Evolutionary conservation across 2,113 vertebrate species (phyloP), one percentile per base, ranked within the genome.

Genomic region (Anas platyrhynchos): DNA sequence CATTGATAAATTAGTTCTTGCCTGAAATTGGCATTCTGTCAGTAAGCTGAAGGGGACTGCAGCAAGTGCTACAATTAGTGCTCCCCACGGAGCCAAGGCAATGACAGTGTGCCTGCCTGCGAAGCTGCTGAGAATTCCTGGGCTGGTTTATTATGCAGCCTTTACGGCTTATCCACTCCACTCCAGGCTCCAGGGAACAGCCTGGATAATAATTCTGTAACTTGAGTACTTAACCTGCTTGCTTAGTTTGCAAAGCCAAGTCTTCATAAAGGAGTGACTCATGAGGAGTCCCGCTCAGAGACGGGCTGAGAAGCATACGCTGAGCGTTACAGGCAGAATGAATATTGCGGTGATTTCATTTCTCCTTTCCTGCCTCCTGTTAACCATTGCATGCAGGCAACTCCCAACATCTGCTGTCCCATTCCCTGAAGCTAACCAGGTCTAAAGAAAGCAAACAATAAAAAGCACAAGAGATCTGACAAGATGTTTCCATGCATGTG

Each of bases 1-100:
- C 61, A 74, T 59, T 93, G 88, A 97, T 81, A 7, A 94, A 95
- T 94, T 91, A 88, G 83, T 89, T 93, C 89, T 96, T 88, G 82
- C 81, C 92, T 56, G 29, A 59, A 93, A 97, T 87, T 61, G 85
- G 71, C 83, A 83, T 91, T 29, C 81, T 80, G 92, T 95, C 95
- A 96, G 27, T 15, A 76, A 89, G 65, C 88, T 80, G 52, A 78
- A 88, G 43, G 84, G 73, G 85, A 21, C 52, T 52, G 76, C 78
- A 80, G 79, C 71, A 62, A 75, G 29, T 6, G 34, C 63, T 83
- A 43, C 91, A 84, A 88, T 90, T 62, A 93, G 78, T 16, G 72
- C 46, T 96, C 86, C 84, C 87, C 22, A n/a, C 2, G 43, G 88
- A 97, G 95, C 0, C 5, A 7, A 26, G 52, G 78, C 77, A 68